Evolutionary conservation across 2,888 invertebrate species (phyloP).

Genomic region (Pecten maximus): DNA sequence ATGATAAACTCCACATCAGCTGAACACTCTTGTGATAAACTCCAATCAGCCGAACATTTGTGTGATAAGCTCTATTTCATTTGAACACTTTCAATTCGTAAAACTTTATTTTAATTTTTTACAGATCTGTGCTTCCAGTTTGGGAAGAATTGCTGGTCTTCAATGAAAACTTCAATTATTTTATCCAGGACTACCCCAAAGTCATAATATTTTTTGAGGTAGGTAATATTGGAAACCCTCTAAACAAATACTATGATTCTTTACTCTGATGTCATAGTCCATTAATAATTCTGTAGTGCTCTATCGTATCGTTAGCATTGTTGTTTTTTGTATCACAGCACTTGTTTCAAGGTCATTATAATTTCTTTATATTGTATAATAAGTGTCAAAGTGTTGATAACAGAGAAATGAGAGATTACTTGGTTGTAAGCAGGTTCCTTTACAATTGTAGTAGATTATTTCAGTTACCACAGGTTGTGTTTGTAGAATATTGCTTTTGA

Average conservation of each 20-base stretch:
- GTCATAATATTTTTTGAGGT: slow-evolving; percentile 85
- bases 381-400: too few relatives aligned
- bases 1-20: background rate
- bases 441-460: too few relatives aligned
- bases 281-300: too few relatives aligned
- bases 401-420: too few relatives aligned
- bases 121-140: slow-evolving; percentile 83
- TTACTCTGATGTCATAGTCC: background rate
- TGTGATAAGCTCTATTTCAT: background rate
- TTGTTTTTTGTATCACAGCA: too few relatives aligned
- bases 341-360: too few relatives aligned
- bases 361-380: too few relatives aligned
- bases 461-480: background rate
- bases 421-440: too few relatives aligned
- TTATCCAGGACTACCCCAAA: slow-evolving; percentile 81
- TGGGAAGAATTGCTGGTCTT: slow-evolving; percentile 88
- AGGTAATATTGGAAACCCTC: slow-evolving; percentile 43
- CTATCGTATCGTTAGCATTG: too few relatives aligned
- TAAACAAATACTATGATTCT: background rate
- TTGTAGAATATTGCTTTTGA: background rate
- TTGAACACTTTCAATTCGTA: background rate
- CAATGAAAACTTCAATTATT: slow-evolving; percentile 85
- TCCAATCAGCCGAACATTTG: background rate
- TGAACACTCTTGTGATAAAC: background rate
- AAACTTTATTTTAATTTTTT: slow-evolving; percentile 49